phyloP scores from a whole-genome alignment of 1,140 invertebrate genomes.

The Rhyzopertha dominica region DNA sequence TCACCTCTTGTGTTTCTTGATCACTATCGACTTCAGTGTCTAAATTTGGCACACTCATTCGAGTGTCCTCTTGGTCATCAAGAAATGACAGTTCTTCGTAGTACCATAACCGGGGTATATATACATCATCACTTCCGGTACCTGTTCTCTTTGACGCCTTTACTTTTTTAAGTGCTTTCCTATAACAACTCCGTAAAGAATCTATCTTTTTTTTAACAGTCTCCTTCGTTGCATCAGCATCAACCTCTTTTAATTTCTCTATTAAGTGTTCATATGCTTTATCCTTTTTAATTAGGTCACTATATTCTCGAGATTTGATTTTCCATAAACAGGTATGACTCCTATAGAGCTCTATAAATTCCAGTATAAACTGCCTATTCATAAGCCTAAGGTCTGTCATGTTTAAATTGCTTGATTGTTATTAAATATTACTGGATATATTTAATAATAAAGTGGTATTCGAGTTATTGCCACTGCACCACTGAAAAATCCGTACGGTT shows the following conservation, averaged over 20 bases:
- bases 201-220: conserved; percentile 42
- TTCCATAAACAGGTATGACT: conserved; percentile 36
- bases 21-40: too few species aligned
- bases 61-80: too few species aligned
- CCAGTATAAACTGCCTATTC: too few species aligned
- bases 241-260: conserved; percentile 30
- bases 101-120: conserved; percentile 40
- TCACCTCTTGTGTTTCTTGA: too few species aligned
- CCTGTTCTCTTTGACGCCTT: conserved; percentile 24
- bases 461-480: too few species aligned
- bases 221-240: conserved; percentile 31
- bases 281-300: conserved; percentile 28
- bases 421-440: too few species aligned
- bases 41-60: too few species aligned
- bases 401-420: too few species aligned
- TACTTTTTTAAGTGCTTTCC: conserved; percentile 41
- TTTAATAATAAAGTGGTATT: too few species aligned
- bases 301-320: conserved; percentile 34
- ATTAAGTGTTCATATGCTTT: conserved; percentile 32
- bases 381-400: too few species aligned
- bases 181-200: conserved; percentile 34
- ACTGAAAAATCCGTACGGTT: too few species aligned
- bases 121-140: conserved; percentile 24
- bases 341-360: conserved; percentile 36
- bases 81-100: conserved; percentile 32